Evolutionary conservation across 2,113 vertebrate genomes (phyloP).

Genomic region (Natator depressus): DNA sequence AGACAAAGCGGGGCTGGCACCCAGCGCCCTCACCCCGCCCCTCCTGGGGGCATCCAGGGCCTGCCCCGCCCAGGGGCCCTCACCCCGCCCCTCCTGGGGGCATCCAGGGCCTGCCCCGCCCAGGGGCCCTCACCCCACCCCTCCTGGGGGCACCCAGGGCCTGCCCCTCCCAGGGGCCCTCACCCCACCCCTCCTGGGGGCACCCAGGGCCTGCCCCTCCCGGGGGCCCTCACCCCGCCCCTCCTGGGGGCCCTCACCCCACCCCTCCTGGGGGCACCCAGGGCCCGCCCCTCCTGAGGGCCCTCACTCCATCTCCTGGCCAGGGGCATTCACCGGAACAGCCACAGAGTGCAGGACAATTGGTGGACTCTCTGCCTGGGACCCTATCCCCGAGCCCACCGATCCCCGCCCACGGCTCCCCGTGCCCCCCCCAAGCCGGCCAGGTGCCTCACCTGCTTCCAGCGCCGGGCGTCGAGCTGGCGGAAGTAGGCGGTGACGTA

Average conservation of each 20-base stretch:
- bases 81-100: fast-evolving
- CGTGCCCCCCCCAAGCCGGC: fast-evolving
- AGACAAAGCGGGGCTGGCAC: fast-evolving
- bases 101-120: not conserved
- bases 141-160: too few species aligned
- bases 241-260: fast-evolving
- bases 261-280: too few species aligned
- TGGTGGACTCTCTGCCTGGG: not conserved
- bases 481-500: slow-evolving; percentile 87
- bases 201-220: not conserved
- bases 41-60: too few species aligned
- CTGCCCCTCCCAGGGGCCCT: too few species aligned
- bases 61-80: not conserved
- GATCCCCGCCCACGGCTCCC: too few species aligned
- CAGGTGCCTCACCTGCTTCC: slow-evolving; percentile 66
- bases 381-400: too few species aligned
- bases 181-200: too few species aligned
- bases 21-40: too few species aligned
- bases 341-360: too few species aligned
- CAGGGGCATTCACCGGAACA: not conserved
- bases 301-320: fast-evolving
- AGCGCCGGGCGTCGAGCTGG: slow-evolving; percentile 84
- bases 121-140: fast-evolving
- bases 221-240: fast-evolving
- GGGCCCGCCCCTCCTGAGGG: too few species aligned